Evolutionary conservation across 2,888 invertebrate species (phyloP).

Genomic region (Drosophila dives): DNA sequence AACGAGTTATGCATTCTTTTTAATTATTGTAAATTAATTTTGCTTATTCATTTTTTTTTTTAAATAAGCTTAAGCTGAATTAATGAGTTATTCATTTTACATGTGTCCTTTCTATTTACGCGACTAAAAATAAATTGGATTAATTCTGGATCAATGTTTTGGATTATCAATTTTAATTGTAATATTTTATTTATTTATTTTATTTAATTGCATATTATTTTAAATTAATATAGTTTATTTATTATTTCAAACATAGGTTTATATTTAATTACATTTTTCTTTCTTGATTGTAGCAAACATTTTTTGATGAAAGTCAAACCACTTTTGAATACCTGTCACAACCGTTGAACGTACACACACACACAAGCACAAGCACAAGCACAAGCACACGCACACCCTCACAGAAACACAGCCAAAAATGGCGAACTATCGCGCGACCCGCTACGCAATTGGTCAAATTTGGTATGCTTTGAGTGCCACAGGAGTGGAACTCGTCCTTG

Average conservation of each 20-base stretch:
- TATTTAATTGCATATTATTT: background rate
- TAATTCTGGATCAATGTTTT: no score
- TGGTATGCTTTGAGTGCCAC: constrained; percentile 13
- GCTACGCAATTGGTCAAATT: constrained; percentile 33
- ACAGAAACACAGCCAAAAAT: constrained; percentile 35
- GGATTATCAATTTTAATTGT: no score
- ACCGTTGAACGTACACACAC: constrained; percentile 21
- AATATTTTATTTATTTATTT: background rate
- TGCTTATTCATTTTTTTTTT: no score
- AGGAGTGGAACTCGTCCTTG: constrained; percentile 37
- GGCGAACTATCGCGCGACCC: constrained; percentile 15
- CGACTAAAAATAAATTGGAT: no score
- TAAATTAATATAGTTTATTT: background rate
- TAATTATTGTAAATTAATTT: no score
- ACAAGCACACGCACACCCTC: constrained; percentile 9
- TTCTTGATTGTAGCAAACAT: background rate
- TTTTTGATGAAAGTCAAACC: background rate
- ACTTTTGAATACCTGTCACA: constrained; percentile 48
- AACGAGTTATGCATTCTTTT: no score
- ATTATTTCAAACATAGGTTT: background rate
- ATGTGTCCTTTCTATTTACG: no score
- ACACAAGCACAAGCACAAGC: constrained; percentile 4
- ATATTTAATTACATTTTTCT: background rate
- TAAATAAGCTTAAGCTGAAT: no score
- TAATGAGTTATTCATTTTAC: no score